Base-by-base conservation (phyloP, 2,888 invertebrate genomes). In the Phorcus lineatus region DNA sequence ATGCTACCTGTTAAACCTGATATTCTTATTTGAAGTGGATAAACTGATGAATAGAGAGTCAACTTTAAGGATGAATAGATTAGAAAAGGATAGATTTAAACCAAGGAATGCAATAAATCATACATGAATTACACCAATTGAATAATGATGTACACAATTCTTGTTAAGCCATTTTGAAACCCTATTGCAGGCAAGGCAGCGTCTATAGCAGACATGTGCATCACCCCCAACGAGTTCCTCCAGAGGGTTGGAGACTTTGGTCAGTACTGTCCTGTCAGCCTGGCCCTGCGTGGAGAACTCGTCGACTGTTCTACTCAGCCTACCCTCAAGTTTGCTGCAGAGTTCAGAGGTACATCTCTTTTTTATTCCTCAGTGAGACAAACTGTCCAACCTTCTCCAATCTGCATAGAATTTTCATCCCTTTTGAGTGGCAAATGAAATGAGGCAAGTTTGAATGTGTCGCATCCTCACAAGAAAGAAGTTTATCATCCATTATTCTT, bases 261-360 rank as follows among this genome's bases (percentile, higher is more conserved):
- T 22, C 90, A 93, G 85, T 93, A 92, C 85, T 93, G 93, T 88
- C 93, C 93, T 2, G 93, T 93, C 66, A 91, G 92, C 81, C 84
- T 93, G 54, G 90, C 91, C 16, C 75, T 87, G 17, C 57, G 88
- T n/a, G 90, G 89, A 36, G 92, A 93, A 81, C 89, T 93, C 9
- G 90, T 91, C 0, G 93, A 93, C 87, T 92, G 92, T 81, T 90
- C 91, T 4, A 86, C 86, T 40, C 87, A 87, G 13, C 74, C 75
- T 2, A 86, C 89, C 17, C 88, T 93, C 24, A 84, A 91, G 31
- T 90, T 85, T 88, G 93, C 92, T 82, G 93, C 91, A 4, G 93
- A 93, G 81, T 93, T 89, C 83, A 90, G 91, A 91, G 93, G 93
- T 91, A 81, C 82, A 19, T 57, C 4, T 17, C 19, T 55, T 55